Percentiles rank a stretch among this genome's conserved stretches.
Evolutionary conservation across 2,888 invertebrate genomes (phyloP).

Genomic region (Drosophila phalerata): DNA sequence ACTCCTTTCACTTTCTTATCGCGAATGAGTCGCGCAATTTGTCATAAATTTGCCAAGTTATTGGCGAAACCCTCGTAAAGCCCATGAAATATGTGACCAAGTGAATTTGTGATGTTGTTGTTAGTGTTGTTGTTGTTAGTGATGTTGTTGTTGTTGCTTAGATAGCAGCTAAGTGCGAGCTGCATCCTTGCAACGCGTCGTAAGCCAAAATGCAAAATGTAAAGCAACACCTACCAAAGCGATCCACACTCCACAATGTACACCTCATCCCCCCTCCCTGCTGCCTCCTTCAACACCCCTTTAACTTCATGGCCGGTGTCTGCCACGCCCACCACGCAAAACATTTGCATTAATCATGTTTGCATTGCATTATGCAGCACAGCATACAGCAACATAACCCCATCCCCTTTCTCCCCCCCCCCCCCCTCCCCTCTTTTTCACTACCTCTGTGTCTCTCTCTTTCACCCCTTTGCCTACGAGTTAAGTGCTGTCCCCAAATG

Average conservation of each 20-base stretch:
- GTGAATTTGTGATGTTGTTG: constrained; percentile 19
- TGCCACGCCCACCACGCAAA: constrained; percentile 73
- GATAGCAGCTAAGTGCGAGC: constrained; percentile 74
- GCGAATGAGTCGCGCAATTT: constrained; percentile 67
- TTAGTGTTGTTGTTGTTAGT: constrained; percentile 23
- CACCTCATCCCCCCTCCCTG: background rate
- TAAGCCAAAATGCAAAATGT: constrained; percentile 78
- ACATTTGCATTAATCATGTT: constrained; percentile 82
- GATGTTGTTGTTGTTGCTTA: constrained; percentile 59
- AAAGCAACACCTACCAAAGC: constrained; percentile 69
- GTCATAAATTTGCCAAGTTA: constrained; percentile 83
- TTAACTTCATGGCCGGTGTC: background rate
- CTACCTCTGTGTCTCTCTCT: background rate
- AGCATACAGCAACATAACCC: constrained; percentile 48
- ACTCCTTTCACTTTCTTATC: constrained; percentile 78
- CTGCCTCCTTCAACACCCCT: background rate
- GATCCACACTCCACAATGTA: constrained; percentile 9
- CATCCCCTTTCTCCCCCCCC: too few species aligned
- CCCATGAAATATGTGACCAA: constrained; percentile 75
- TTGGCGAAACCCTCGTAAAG: constrained; percentile 76
- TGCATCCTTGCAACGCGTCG: constrained; percentile 58
- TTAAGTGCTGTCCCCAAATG: constrained; percentile 48
- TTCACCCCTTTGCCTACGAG: constrained; percentile 15
- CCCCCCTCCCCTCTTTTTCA: background rate
- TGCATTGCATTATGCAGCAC: constrained; percentile 78